These are phyloP conservation scores for Danio rerio DNA, from an alignment of 2,113 vertebrate species.

Conservation along the genomic window DNA sequence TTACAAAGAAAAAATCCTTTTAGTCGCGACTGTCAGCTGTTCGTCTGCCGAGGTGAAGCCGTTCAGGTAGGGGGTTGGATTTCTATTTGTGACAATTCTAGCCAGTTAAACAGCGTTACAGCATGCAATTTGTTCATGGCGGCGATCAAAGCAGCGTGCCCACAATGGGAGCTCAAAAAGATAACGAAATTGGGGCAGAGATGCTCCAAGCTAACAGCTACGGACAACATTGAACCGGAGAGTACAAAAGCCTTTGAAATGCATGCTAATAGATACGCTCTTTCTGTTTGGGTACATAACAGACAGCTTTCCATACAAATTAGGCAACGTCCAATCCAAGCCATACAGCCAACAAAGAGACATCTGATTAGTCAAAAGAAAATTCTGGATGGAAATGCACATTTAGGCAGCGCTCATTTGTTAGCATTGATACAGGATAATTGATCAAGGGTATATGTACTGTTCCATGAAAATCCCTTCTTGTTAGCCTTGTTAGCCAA, in stretches of 20 bases:
- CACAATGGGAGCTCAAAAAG: neutral
- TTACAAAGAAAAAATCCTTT: neutral
- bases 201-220: conserved; percentile 19
- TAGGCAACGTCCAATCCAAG: neutral
- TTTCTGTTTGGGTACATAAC: neutral
- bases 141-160: conserved; percentile 13
- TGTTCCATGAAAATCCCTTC: neutral
- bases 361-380: neutral
- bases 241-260: conserved; percentile 21
- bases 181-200: conserved; percentile 7
- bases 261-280: neutral
- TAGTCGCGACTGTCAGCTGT: neutral
- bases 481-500: neutral
- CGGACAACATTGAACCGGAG: neutral
- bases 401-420: neutral
- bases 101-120: conserved; percentile 13
- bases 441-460: neutral
- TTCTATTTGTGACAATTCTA: neutral
- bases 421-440: neutral
- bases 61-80: neutral
- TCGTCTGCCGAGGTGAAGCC: neutral
- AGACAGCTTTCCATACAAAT: conserved; percentile 6
- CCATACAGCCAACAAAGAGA: neutral
- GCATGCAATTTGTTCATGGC: conserved; percentile 17
- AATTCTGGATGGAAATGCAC: neutral